Evolutionary conservation across 2,888 invertebrate genomes (phyloP).

Genomic region (Drosophila koepferae): DNA sequence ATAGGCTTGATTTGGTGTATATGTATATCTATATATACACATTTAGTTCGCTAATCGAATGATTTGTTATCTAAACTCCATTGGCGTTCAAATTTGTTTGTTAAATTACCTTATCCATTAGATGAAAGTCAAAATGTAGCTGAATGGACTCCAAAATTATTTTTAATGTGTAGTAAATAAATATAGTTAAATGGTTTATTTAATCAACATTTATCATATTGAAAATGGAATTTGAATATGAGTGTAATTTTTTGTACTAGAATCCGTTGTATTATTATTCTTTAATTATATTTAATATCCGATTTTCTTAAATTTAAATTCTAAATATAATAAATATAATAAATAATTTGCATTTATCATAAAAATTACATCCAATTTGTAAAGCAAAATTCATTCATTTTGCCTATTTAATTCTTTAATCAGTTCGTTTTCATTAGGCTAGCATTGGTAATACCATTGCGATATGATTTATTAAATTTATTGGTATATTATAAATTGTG

Average conservation of each 20-base stretch:
- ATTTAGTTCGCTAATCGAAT: conserved; percentile 19
- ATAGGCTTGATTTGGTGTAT: neutral
- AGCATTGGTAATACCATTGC: neutral
- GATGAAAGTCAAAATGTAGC: neutral
- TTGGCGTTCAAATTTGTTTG: conserved; percentile 17
- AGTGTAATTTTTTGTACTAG: neutral
- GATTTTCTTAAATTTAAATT: too few species aligned
- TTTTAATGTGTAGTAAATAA: neutral
- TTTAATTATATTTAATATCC: too few species aligned
- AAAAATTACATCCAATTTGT: neutral
- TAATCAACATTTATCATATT: neutral
- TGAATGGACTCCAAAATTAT: neutral
- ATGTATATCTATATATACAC: neutral
- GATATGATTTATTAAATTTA: neutral
- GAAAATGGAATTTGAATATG: neutral
- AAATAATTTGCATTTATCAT: neutral
- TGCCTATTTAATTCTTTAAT: neutral
- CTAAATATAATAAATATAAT: too few species aligned
- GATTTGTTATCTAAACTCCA: conserved; percentile 3
- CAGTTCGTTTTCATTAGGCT: too few species aligned
- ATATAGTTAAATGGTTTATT: neutral
- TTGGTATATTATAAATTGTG: neutral
- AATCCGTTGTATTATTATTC: too few species aligned
- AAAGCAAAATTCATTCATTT: neutral
- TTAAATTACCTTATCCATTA: neutral